Percentiles rank a stretch among this genome's conserved stretches.
Conservation (phyloP, 2,888 invertebrate genomes). For the Drosophila kanekoi region DNA sequence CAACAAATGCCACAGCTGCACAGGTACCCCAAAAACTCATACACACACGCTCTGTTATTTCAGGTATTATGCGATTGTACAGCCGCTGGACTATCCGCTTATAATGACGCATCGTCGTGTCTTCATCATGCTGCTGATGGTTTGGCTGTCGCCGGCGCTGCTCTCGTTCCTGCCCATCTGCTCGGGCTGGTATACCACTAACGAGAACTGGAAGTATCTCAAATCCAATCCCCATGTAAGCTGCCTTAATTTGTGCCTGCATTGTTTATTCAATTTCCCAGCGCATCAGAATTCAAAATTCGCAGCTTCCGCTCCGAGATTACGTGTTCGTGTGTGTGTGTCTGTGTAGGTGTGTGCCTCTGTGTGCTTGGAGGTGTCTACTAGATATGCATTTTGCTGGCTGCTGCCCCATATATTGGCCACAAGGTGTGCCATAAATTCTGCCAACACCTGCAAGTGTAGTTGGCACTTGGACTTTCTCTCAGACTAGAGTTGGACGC, state of each 20-base stretch:
- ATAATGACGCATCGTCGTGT: slow-evolving; percentile 94
- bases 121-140: slow-evolving; percentile 92
- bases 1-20: neutral
- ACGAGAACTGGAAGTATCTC: slow-evolving; percentile 90
- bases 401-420: slow-evolving; percentile 18
- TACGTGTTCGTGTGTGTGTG: neutral
- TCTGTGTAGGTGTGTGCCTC: slow-evolving; percentile 1
- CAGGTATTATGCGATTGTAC: slow-evolving; percentile 95
- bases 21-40: neutral
- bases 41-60: slow-evolving; percentile 3
- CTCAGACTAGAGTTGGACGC: slow-evolving; percentile 11
- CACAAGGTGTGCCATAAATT: slow-evolving; percentile 58
- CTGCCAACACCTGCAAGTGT: slow-evolving; percentile 14
- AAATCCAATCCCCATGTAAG: slow-evolving; percentile 88
- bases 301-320: slow-evolving; percentile 6
- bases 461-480: slow-evolving; percentile 21
- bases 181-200: slow-evolving; percentile 97
- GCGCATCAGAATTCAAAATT: slow-evolving; percentile 59
- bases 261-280: slow-evolving; percentile 61
- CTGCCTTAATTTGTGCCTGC: slow-evolving; percentile 25
- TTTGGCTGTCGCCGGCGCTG: slow-evolving; percentile 96
- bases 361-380: slow-evolving; percentile 28
- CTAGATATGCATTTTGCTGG: slow-evolving; percentile 38
- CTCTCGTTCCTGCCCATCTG: slow-evolving; percentile 98
- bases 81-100: slow-evolving; percentile 95